Evolutionary conservation across 1,140 invertebrate species (phyloP).

Genomic region (Hormaphis cornu): DNA sequence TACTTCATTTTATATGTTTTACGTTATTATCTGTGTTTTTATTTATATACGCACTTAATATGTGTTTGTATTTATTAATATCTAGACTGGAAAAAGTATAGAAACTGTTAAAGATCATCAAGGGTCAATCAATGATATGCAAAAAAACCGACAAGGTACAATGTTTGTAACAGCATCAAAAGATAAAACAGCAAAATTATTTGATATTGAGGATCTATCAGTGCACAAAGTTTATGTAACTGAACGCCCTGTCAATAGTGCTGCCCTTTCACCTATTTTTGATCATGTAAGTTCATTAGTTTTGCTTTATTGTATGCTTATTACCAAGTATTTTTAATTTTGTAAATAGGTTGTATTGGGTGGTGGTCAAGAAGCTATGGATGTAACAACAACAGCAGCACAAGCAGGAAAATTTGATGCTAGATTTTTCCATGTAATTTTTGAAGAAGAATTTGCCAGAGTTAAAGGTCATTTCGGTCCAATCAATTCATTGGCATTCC

Average conservation of each 20-base stretch:
- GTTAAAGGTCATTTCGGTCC: constrained; percentile 99
- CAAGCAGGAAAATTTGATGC: constrained; percentile 96
- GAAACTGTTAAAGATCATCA: constrained; percentile 70
- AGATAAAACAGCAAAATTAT: constrained; percentile 87
- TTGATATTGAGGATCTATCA: constrained; percentile 76
- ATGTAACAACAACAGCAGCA: constrained; percentile 94
- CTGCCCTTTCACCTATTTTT: constrained; percentile 83
- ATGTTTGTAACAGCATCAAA: constrained; percentile 96
- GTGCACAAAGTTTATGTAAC: constrained; percentile 91
- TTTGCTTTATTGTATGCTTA: background rate
- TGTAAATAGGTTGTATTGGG: constrained; percentile 70
- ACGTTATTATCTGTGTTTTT: background rate
- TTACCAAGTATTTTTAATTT: constrained; percentile 33
- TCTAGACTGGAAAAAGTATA: constrained; percentile 71
- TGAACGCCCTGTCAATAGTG: constrained; percentile 92
- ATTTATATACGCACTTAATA: background rate
- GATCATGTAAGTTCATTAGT: constrained; percentile 66
- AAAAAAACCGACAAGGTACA: constrained; percentile 80
- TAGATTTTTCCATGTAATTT: constrained; percentile 95
- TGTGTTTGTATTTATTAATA: constrained; percentile 41
- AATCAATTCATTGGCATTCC: constrained; percentile 96
- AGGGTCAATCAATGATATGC: constrained; percentile 89
- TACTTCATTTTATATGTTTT: background rate
- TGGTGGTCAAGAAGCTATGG: constrained; percentile 97
- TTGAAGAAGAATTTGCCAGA: constrained; percentile 97